These are phyloP conservation scores for Pollachius pollachius DNA, from an alignment of 2,113 vertebrate species.

Conservation along the genomic window DNA sequence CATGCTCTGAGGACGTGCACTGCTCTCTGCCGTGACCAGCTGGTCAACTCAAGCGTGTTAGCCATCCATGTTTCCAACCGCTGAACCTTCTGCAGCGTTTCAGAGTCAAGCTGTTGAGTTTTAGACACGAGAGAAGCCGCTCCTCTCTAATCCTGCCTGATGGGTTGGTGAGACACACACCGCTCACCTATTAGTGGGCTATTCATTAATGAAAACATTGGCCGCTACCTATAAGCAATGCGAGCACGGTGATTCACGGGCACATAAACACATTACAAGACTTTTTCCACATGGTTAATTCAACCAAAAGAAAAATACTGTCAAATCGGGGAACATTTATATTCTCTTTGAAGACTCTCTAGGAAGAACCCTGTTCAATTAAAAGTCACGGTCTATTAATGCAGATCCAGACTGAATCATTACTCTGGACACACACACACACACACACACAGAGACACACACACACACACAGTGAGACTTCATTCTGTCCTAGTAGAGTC, in stretches of 20 bases:
- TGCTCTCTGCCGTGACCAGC: conserved; percentile 47
- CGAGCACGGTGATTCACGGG: conserved; percentile 31
- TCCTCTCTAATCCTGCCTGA: conserved; percentile 25
- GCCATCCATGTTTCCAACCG: conserved; percentile 54
- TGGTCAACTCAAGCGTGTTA: conserved; percentile 41
- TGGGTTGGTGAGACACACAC: conserved; percentile 38
- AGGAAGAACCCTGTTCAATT: conserved; percentile 30
- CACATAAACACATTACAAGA: conserved; percentile 36
- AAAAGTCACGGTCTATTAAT: conserved; percentile 44
- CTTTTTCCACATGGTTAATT: conserved; percentile 41
- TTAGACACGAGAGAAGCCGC: conserved; percentile 29
- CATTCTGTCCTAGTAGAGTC: conserved; percentile 2
- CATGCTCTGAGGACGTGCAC: conserved; percentile 43
- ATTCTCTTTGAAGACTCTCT: conserved; percentile 31
- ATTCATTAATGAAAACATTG: conserved; percentile 39
- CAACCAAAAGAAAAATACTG: conserved; percentile 37
- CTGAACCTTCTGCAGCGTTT: conserved; percentile 44
- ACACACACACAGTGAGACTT: not conserved
- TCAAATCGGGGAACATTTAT: conserved; percentile 32
- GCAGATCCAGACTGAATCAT: conserved; percentile 22
- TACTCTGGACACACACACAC: conserved; percentile 15
- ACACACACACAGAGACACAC: not conserved
- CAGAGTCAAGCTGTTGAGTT: conserved; percentile 42
- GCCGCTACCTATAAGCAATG: conserved; percentile 29
- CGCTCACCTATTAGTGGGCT: conserved; percentile 19